Evolutionary conservation across 2,888 invertebrate species (phyloP).

Genomic region (Drosophila suboccidentalis): DNA sequence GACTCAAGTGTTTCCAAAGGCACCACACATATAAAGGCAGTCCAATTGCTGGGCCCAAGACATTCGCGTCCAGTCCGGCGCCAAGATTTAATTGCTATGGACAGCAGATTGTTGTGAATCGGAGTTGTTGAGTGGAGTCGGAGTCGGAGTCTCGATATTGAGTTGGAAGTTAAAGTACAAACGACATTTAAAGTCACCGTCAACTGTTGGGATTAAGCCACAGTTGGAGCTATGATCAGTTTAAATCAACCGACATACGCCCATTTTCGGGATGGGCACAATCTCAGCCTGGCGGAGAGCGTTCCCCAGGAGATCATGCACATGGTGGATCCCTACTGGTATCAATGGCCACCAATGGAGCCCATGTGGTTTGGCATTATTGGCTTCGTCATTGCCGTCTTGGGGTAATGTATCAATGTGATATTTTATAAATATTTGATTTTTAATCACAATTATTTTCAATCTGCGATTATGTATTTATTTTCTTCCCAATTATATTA

Average conservation of each 20-base stretch:
- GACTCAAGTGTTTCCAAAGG: slow-evolving; percentile 56
- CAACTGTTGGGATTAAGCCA: slow-evolving; percentile 9
- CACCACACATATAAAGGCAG: slow-evolving; percentile 53
- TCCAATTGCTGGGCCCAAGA: slow-evolving; percentile 22
- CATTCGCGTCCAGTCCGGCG: slow-evolving; percentile 64
- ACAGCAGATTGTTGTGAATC: slow-evolving; percentile 48
- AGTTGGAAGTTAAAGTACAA: slow-evolving; percentile 17
- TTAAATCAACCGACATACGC: slow-evolving; percentile 68
- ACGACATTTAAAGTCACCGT: slow-evolving; percentile 25
- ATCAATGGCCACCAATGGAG: slow-evolving; percentile 87
- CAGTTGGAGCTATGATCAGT: slow-evolving; percentile 60
- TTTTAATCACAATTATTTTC: too few relatives aligned
- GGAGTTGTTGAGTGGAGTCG: slow-evolving; percentile 17
- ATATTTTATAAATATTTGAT: too few relatives aligned
- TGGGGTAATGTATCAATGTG: slow-evolving; percentile 52
- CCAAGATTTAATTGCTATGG: slow-evolving; percentile 56
- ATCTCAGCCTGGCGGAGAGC: slow-evolving; percentile 90
- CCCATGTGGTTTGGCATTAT: slow-evolving; percentile 88
- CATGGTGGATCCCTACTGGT: slow-evolving; percentile 89
- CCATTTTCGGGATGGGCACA: slow-evolving; percentile 83
- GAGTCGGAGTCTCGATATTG: slow-evolving; percentile 11
- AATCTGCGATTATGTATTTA: too few relatives aligned
- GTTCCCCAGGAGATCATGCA: slow-evolving; percentile 90
- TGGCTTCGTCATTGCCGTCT: slow-evolving; percentile 88
- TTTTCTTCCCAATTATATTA: too few relatives aligned